Conservation (phyloP, 2,888 invertebrate genomes). For the Lepidochrysops patricia region DNA sequence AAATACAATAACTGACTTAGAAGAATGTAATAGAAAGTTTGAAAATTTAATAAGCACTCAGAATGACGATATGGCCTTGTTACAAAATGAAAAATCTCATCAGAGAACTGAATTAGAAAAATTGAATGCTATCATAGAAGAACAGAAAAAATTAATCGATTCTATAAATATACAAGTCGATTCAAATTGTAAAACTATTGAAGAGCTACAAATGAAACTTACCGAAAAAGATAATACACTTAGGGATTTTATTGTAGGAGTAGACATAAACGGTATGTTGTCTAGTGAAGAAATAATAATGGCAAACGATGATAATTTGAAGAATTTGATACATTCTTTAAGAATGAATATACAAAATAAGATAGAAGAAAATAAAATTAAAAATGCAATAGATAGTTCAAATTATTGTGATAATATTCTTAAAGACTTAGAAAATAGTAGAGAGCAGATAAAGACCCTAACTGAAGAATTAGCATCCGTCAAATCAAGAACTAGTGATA, state of each 20-base stretch:
- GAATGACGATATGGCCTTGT: slow-evolving; percentile 35
- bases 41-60: slow-evolving; percentile 34
- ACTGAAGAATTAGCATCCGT: slow-evolving; percentile 31
- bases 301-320: slow-evolving; percentile 58
- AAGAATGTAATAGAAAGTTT: slow-evolving; percentile 40
- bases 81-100: slow-evolving; percentile 43
- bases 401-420: slow-evolving; percentile 18
- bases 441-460: slow-evolving; percentile 32
- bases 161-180: slow-evolving; percentile 40
- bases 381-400: slow-evolving; percentile 26
- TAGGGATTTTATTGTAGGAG: slow-evolving; percentile 34
- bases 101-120: slow-evolving; percentile 44
- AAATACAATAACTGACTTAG: slow-evolving; percentile 39
- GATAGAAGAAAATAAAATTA: slow-evolving; percentile 43
- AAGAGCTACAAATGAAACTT: slow-evolving; percentile 48
- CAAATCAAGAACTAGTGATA: slow-evolving; percentile 31
- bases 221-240: slow-evolving; percentile 33
- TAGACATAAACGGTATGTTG: slow-evolving; percentile 43
- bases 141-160: slow-evolving; percentile 40
- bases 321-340: slow-evolving; percentile 49
- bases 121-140: slow-evolving; percentile 43
- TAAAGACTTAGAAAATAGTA: slow-evolving; percentile 33
- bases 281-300: slow-evolving; percentile 50
- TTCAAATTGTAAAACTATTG: slow-evolving; percentile 44
- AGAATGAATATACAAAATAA: slow-evolving; percentile 40